Conservation (phyloP, 2,797 vertebrate genomes). For the Anomalospiza imberbis region DNA sequence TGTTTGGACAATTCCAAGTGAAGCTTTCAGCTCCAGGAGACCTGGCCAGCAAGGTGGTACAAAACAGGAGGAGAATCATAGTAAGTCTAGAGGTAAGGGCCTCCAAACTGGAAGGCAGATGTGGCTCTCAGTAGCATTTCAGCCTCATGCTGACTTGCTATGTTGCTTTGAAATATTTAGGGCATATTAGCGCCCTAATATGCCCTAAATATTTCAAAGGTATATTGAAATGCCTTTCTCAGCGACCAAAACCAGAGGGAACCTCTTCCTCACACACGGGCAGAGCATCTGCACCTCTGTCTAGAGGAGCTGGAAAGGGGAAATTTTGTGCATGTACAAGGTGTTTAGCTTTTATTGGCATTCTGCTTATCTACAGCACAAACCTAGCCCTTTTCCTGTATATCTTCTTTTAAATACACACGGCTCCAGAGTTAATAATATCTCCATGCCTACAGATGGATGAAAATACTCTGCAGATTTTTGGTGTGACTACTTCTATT, state of each 20-base stretch:
- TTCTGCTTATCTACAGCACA: not conserved
- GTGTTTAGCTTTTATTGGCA: not conserved
- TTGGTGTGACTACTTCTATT: not conserved
- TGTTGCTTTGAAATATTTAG: slow-evolving; percentile 11
- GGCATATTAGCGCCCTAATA: too few species aligned
- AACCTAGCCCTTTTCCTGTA: not conserved
- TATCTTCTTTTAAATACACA: not conserved
- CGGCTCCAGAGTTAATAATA: not conserved
- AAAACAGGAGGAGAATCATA: not conserved
- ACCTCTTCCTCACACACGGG: not conserved
- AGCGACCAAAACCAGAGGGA: not conserved
- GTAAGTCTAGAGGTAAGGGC: not conserved
- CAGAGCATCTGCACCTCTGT: slow-evolving; percentile 23
- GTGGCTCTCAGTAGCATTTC: not conserved
- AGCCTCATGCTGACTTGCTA: slow-evolving; percentile 12
- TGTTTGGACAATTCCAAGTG: not conserved
- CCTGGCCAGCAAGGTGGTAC: not conserved
- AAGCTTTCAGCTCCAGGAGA: slow-evolving; percentile 5
- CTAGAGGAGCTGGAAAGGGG: not conserved
- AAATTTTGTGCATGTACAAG: not conserved
- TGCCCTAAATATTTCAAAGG: too few species aligned
- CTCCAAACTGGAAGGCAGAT: slow-evolving; percentile 16
- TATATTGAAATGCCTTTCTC: too few species aligned
- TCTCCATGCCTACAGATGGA: not conserved
- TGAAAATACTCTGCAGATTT: not conserved